Percentiles rank a stretch among this genome's conserved stretches.
Conservation (phyloP, 2,888 invertebrate genomes). For the Cantharis lateralis region DNA sequence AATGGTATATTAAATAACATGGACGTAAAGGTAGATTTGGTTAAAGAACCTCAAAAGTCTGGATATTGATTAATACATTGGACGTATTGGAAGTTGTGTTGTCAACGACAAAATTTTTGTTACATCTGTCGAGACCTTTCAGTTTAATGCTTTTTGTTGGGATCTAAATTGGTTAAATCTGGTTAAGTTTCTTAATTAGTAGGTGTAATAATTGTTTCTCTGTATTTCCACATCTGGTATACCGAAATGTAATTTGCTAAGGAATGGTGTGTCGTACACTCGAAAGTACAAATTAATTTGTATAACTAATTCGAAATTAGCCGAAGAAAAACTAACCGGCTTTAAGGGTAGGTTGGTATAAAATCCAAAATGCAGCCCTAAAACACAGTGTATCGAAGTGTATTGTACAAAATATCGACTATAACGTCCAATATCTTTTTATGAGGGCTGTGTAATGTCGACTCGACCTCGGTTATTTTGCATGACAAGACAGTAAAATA, state of each 20-base stretch:
- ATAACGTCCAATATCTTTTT: constrained; percentile 28
- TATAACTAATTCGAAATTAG: neutral
- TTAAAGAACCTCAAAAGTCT: no score
- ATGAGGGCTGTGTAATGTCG: constrained; percentile 27
- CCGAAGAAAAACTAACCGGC: neutral
- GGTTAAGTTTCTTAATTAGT: neutral
- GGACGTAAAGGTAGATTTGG: no score
- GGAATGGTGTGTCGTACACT: neutral
- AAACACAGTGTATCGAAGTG: neutral
- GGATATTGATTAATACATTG: no score
- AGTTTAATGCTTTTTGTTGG: neutral
- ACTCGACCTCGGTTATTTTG: constrained; percentile 18
- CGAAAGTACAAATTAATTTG: neutral
- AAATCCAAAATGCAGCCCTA: neutral
- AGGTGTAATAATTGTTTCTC: neutral
- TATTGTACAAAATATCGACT: neutral
- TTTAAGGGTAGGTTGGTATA: neutral
- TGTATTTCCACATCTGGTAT: neutral
- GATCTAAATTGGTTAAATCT: neutral
- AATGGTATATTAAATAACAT: no score
- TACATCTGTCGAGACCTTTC: neutral
- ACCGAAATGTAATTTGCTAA: neutral
- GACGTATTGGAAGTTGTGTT: neutral
- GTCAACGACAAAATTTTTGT: neutral
- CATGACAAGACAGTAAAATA: constrained; percentile 29